A percentile compares a stretch with the other conserved stretches of the same genome.
Evolutionary conservation across 2,888 invertebrate species (phyloP).

Genomic region (Hipparchia semele): DNA sequence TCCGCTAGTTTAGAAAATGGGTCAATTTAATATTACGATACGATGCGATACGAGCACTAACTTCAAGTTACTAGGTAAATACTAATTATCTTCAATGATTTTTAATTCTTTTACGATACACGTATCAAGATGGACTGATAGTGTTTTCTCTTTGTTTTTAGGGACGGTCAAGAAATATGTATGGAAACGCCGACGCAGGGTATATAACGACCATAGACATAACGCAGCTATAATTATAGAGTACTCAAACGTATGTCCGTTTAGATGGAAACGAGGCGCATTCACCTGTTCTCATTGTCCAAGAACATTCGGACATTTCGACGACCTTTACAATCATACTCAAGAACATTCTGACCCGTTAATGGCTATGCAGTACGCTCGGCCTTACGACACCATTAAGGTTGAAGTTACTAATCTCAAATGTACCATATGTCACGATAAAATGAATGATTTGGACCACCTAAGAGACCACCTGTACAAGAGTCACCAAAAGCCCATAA

Average conservation of each 20-base stretch:
- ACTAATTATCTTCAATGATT: background rate
- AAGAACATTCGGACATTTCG: conserved; percentile 61
- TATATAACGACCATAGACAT: conserved; percentile 69
- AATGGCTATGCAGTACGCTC: conserved; percentile 56
- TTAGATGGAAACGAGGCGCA: conserved; percentile 67
- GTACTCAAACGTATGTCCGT: conserved; percentile 70
- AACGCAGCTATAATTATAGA: conserved; percentile 71
- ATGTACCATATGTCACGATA: conserved; percentile 60
- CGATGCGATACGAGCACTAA: background rate
- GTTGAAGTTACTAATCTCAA: conserved; percentile 63
- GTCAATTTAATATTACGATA: background rate
- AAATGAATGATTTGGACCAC: conserved; percentile 51
- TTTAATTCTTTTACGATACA: background rate
- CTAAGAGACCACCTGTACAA: conserved; percentile 60
- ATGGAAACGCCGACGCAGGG: conserved; percentile 67
- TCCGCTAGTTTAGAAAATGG: background rate
- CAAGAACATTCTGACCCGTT: conserved; percentile 57
- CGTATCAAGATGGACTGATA: conserved; percentile 42
- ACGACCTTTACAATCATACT: conserved; percentile 56
- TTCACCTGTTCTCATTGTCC: conserved; percentile 69
- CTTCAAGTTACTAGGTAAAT: conserved; percentile 3
- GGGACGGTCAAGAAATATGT: conserved; percentile 59
- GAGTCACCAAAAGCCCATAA: conserved; percentile 59
- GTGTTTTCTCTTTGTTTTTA: conserved; percentile 72
- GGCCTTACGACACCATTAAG: conserved; percentile 58